Conservation (phyloP, 2,797 vertebrate species). For the Oreochromis grahami region DNA sequence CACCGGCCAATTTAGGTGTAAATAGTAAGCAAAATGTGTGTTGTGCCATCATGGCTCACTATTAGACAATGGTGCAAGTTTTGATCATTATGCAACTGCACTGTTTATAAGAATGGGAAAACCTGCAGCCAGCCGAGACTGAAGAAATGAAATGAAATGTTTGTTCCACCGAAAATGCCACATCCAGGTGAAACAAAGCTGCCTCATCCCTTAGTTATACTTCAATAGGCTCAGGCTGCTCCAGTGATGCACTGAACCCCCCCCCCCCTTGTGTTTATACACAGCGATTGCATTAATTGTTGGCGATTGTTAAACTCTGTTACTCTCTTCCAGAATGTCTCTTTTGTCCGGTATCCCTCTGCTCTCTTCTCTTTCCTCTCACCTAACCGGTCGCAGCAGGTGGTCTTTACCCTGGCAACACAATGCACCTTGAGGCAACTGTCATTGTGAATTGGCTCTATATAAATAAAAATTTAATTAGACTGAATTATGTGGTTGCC, state of each 20-base stretch:
- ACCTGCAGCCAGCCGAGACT: too few relatives aligned
- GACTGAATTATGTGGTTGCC: neutral
- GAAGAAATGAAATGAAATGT: too few relatives aligned
- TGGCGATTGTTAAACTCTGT: neutral
- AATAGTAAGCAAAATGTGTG: too few relatives aligned
- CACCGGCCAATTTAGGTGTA: too few relatives aligned
- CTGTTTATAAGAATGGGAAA: too few relatives aligned
- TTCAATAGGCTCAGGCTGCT: neutral
- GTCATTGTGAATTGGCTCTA: neutral
- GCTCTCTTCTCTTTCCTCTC: neutral
- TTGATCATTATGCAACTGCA: too few relatives aligned
- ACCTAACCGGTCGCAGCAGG: too few relatives aligned
- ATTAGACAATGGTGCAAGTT: too few relatives aligned
- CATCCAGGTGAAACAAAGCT: neutral
- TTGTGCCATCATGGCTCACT: too few relatives aligned
- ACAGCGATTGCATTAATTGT: neutral
- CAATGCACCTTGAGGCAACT: neutral
- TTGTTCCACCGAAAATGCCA: too few relatives aligned
- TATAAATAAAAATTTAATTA: neutral
- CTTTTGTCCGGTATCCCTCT: neutral
- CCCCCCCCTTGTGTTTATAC: accelerated
- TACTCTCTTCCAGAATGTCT: neutral
- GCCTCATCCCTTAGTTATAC: neutral
- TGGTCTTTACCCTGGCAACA: neutral
- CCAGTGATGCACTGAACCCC: neutral